A percentile compares a stretch with the other conserved stretches of the same genome.
Conservation (phyloP, 2,797 vertebrate species). For the Ispidina lecontei region DNA sequence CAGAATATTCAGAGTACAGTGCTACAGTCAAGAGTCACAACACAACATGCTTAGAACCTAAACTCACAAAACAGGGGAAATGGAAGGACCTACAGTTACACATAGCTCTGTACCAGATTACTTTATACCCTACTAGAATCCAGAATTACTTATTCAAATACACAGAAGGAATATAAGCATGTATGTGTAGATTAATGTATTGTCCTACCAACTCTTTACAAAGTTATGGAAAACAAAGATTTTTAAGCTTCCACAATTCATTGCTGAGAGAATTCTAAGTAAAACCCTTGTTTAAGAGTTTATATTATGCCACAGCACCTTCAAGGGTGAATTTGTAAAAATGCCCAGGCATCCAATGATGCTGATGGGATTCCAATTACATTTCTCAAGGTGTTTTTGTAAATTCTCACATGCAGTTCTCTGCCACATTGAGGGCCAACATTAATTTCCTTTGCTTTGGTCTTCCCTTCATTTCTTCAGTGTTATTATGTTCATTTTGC, state of each 20-base stretch:
- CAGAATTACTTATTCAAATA: neutral
- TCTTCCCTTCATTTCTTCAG: neutral
- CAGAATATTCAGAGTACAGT: neutral
- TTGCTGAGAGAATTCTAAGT: neutral
- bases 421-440: neutral
- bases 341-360: neutral
- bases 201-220: neutral
- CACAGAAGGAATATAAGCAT: neutral
- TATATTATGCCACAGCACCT: neutral
- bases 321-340: slow-evolving; percentile 21
- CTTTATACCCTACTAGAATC: neutral
- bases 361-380: neutral
- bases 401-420: neutral
- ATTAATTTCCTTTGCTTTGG: neutral
- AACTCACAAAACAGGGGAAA: neutral
- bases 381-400: neutral
- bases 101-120: neutral
- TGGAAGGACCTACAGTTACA: neutral
- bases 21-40: neutral
- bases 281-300: neutral
- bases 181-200: neutral
- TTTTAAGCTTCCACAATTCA: neutral
- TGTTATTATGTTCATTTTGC: neutral
- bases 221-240: neutral
- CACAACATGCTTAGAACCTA: neutral